Percentiles rank a stretch among this genome's conserved stretches.
Evolutionary conservation across 2,888 invertebrate species (phyloP).

Genomic region (Mellilla xanthometata): DNA sequence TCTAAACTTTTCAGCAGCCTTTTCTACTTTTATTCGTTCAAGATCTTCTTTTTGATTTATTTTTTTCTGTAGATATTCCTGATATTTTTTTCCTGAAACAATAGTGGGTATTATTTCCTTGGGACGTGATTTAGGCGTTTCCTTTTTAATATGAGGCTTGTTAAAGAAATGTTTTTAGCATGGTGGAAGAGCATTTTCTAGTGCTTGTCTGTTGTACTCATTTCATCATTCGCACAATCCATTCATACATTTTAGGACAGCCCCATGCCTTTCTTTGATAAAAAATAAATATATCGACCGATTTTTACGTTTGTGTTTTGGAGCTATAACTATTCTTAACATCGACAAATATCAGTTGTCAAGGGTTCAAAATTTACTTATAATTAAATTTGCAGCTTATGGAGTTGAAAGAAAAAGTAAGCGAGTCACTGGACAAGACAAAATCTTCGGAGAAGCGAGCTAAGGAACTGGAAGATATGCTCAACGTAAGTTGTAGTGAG

Average conservation of each 20-base stretch:
- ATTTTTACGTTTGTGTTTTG: too few species aligned
- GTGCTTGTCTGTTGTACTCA: too few species aligned
- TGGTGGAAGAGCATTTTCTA: too few species aligned
- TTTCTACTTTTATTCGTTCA: conserved; percentile 25
- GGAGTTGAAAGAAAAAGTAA: conserved; percentile 72
- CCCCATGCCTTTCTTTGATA: too few species aligned
- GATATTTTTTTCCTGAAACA: conserved; percentile 17
- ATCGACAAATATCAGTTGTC: too few species aligned
- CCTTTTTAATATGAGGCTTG: conserved; percentile 6
- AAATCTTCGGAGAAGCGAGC: conserved; percentile 82
- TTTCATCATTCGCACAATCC: too few species aligned
- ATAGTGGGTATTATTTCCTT: conserved; percentile 26
- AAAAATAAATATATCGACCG: too few species aligned
- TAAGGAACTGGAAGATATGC: conserved; percentile 83
- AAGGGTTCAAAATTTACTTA: too few species aligned
- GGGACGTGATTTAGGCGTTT: conserved; percentile 20
- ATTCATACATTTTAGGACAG: too few species aligned
- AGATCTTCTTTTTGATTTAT: conserved; percentile 25
- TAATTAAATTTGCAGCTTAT: conserved; percentile 50
- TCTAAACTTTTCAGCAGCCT: conserved; percentile 23
- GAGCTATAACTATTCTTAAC: too few species aligned
- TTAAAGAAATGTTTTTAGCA: conserved; percentile 14
- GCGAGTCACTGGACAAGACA: conserved; percentile 74
- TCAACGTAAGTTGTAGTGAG: conserved; percentile 65
- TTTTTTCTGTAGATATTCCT: conserved; percentile 25